phyloP scores from a whole-genome alignment of 2,888 invertebrate species.

The Tinea trinotella region DNA sequence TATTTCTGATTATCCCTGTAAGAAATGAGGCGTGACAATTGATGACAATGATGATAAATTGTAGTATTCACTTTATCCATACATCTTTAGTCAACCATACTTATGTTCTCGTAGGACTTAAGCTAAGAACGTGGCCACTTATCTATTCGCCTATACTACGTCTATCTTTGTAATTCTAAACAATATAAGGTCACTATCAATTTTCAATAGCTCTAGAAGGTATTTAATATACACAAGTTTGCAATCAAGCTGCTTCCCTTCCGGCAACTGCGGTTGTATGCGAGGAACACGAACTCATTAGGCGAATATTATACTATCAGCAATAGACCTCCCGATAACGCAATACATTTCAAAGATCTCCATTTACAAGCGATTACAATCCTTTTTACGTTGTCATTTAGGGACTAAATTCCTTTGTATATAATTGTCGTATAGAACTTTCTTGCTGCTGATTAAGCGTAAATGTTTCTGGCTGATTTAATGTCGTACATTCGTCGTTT shows the following conservation, averaged over 20 bases:
- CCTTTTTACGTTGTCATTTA: not conserved
- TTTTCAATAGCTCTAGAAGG: not conserved
- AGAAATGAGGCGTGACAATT: too few relatives aligned
- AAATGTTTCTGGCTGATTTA: slow-evolving; percentile 27
- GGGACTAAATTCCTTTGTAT: not conserved
- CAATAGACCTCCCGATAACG: slow-evolving; percentile 26
- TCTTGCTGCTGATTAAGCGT: slow-evolving; percentile 20
- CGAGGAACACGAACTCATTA: slow-evolving; percentile 32
- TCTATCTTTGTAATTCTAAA: too few relatives aligned
- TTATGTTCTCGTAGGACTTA: too few relatives aligned
- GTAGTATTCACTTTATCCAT: too few relatives aligned
- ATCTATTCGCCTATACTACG: too few relatives aligned
- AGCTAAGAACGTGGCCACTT: too few relatives aligned
- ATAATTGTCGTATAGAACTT: slow-evolving; percentile 8
- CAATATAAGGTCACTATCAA: not conserved
- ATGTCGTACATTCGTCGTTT: slow-evolving; percentile 27
- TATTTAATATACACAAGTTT: slow-evolving; percentile 22
- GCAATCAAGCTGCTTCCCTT: slow-evolving; percentile 22
- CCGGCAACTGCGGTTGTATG: slow-evolving; percentile 25
- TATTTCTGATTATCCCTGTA: too few relatives aligned
- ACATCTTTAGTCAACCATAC: too few relatives aligned
- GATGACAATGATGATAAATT: too few relatives aligned
- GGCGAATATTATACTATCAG: slow-evolving; percentile 32
- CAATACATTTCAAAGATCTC: slow-evolving; percentile 20
- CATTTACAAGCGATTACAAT: slow-evolving; percentile 1